These are phyloP conservation scores for Saccopteryx leptura DNA, from an alignment of 2,113 vertebrate genomes.

Conservation along the genomic window DNA sequence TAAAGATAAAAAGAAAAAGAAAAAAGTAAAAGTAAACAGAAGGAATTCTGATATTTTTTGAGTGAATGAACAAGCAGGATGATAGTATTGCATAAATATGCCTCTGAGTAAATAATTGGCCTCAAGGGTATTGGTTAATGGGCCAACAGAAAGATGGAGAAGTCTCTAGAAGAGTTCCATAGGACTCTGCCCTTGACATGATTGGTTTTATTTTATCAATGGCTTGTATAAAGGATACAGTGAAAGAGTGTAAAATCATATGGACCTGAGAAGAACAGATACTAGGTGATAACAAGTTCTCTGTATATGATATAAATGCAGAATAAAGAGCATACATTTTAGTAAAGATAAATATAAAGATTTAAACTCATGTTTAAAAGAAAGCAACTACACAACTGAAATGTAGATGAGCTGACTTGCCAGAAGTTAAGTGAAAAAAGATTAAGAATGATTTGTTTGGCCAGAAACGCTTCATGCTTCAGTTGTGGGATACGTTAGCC, in stretches of 20 bases:
- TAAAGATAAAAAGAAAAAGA: slow-evolving; percentile 13
- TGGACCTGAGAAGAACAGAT: not conserved
- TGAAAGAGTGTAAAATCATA: not conserved
- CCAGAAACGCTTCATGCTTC: slow-evolving; percentile 47
- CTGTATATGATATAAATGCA: not conserved
- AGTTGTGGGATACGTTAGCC: not conserved
- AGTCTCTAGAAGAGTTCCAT: not conserved
- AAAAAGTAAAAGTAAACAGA: slow-evolving; percentile 78
- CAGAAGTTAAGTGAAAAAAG: slow-evolving; percentile 54
- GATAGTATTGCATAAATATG: not conserved
- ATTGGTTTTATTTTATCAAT: slow-evolving; percentile 54
- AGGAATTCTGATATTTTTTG: slow-evolving; percentile 83
- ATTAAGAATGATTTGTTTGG: slow-evolving; percentile 66
- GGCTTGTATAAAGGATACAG: slow-evolving; percentile 6
- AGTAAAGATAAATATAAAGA: slow-evolving; percentile 41
- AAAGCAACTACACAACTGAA: not conserved
- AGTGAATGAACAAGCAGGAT: not conserved
- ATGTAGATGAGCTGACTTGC: slow-evolving; percentile 14
- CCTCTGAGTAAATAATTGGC: not conserved
- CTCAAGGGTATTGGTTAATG: not conserved
- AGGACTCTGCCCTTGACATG: not conserved
- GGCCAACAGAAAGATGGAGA: not conserved
- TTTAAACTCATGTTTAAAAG: slow-evolving; percentile 31
- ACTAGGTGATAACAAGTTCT: not conserved
- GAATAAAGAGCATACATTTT: not conserved